Evolutionary conservation across 2,888 invertebrate species (phyloP).

Genomic region (Volucella zonaria): DNA sequence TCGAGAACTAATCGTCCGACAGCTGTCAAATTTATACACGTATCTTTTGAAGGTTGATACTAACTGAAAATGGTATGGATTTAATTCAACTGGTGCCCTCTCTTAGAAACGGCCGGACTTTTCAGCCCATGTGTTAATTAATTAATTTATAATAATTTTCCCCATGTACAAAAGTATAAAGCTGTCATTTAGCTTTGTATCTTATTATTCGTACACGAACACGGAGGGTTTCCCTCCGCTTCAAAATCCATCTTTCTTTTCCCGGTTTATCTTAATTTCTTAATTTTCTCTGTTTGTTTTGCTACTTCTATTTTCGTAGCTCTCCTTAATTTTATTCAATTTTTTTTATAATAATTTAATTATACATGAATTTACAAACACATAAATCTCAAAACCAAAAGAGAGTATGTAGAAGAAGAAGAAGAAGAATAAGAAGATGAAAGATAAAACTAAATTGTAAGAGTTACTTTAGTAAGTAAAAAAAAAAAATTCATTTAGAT

Average conservation of each 20-base stretch:
- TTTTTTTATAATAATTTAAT: slow-evolving; percentile 70
- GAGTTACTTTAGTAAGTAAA: slow-evolving; percentile 70
- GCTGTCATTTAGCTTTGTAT: slow-evolving; percentile 66
- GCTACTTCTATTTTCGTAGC: neutral
- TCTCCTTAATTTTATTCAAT: slow-evolving; percentile 52
- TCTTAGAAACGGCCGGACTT: too few species aligned
- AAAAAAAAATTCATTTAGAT: slow-evolving; percentile 31
- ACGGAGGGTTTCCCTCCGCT: slow-evolving; percentile 23
- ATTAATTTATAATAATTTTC: slow-evolving; percentile 62
- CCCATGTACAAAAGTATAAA: slow-evolving; percentile 69
- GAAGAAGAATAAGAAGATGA: slow-evolving; percentile 12
- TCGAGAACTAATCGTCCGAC: too few species aligned
- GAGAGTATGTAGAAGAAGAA: neutral
- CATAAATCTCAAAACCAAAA: slow-evolving; percentile 38
- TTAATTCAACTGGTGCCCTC: too few species aligned
- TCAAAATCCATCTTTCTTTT: neutral
- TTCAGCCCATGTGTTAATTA: too few species aligned
- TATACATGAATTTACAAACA: slow-evolving; percentile 63
- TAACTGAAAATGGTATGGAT: too few species aligned
- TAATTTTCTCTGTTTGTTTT: too few species aligned
- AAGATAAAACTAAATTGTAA: slow-evolving; percentile 66
- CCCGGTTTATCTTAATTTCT: neutral
- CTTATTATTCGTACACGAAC: slow-evolving; percentile 25
- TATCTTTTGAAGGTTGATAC: too few species aligned
- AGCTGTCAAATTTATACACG: too few species aligned